Base-by-base conservation (phyloP, 1,140 invertebrate species). In the Caenorhabditis brenneri region DNA sequence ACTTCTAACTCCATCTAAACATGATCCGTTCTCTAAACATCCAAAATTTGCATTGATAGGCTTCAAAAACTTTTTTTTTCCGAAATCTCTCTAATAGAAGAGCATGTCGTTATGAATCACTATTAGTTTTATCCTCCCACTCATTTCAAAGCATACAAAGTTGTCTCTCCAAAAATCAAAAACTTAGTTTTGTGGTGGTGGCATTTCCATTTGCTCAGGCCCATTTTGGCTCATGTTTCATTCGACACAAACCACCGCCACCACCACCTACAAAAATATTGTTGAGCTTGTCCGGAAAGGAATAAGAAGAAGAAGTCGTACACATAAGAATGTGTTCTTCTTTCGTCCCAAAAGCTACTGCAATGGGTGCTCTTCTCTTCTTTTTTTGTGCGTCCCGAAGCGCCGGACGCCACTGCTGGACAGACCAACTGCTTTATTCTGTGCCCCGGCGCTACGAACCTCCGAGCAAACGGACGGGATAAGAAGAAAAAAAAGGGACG, bases 341-440 rank as follows among this genome's bases (percentile, higher is more conserved):
- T 74, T 55, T 55, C 19, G 19, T 55, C 53, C 53, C 53, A 55
- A 27, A 22, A 55, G 53, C 24, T 55, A 55, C 53, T 27, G 24
- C 53, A 27, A 19, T n/a, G 53, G 53, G 7, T 74, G 65, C 65
- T 33, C 58, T 36, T 6, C 12, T 36, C 16, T 65, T 33, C 58
- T 36, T 6, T 19, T 36, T 33, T 65, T 36, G 19, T 36, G 29
- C n/a, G 33, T n/a, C 65, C 16, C 65, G 3, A 22, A 6, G 24
- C 65, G 65, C 65, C 65, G 65, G 65, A 74, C 65, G 65, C 65
- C 65, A 74, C 65, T n/a, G n/a, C n/a, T 74, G 65, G 65, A 74
- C 65, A 74, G 22, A 31, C 27, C 65, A 74, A 74, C 65, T 74
- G 65, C 65, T 74, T 74, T 74, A 74, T 74, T 74, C 36, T 74